Evolutionary conservation across 2,797 vertebrate genomes (phyloP), one percentile per base, ranked within the genome.

Genomic region (Anolis apletophallus): DNA sequence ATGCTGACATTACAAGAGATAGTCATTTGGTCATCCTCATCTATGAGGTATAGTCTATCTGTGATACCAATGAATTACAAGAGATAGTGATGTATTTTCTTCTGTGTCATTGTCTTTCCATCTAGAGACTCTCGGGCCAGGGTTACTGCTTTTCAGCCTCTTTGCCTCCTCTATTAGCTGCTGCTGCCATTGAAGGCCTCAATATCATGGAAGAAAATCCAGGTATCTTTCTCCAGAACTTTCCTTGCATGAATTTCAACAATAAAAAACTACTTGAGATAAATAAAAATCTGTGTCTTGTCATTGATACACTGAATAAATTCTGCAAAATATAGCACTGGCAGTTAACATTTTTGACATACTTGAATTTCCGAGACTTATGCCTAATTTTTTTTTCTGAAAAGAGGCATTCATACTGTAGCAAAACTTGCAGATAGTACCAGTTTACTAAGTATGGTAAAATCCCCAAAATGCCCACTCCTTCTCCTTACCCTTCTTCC

Each of bases 111-210:
- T 83, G 3, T 11, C 84, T 76, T 82, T 84, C 52, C 69, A 21
- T 78, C 54, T 9, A 99, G 99, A 95, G 98, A 79, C 95, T 99
- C 54, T 99, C 99, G 0, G 99, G 99, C 29, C 99, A 99, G 93
- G 99, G 99, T 2, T 99, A 99, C 95, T 99, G 99, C 92, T 99
- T 99, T 93, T 99, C 99, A 61, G 98, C 99, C 14, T 99, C 99
- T 0, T 93, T 99, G 26, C 99, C 99, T 54, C 98, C 98, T 26
- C 96, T 99, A 95, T 91, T 99, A 92, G 98, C 99, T 36, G 96
- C 98, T 68, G 99, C 99, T 74, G 98, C 98, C 86, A 99, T 99
- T 5, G 98, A 99, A 89, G 98, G 97, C 73, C 97, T 99, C 64
- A 97, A 97, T 94, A 99, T 99, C 93, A 99, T 99, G 98, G 98